Percentiles rank a stretch among this genome's conserved stretches.
These are phyloP conservation scores for Perca fluviatilis DNA, from an alignment of 2,113 vertebrate genomes.

Conservation along the genomic window DNA sequence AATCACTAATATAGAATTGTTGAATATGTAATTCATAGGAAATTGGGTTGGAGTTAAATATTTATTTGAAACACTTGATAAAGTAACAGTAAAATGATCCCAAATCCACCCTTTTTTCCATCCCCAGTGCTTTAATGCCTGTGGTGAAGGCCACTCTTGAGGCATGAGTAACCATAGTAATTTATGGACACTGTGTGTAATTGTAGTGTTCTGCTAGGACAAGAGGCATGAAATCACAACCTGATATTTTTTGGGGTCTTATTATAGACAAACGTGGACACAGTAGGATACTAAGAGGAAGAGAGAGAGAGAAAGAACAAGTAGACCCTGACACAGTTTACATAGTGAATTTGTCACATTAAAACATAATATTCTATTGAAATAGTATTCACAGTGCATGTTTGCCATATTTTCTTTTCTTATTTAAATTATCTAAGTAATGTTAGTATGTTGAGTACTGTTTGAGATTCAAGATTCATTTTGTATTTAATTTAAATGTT, in stretches of 20 bases:
- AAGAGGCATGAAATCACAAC: constrained; percentile 40
- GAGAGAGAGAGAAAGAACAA: not conserved
- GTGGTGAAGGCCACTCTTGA: constrained; percentile 20
- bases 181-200: constrained; percentile 56
- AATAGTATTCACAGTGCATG: not conserved
- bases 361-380: not conserved
- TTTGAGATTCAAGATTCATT: not conserved
- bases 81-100: not conserved
- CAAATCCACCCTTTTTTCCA: not conserved
- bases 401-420: not conserved
- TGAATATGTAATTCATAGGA: not conserved
- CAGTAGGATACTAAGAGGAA: constrained; percentile 3
- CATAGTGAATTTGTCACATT: too few species aligned
- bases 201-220: constrained; percentile 41
- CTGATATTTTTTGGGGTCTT: constrained; percentile 37
- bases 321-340: not conserved
- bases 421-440: not conserved
- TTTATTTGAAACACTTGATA: not conserved
- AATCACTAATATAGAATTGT: not conserved
- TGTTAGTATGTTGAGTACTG: not conserved
- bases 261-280: constrained; percentile 30
- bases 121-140: not conserved
- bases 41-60: not conserved
- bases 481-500: not conserved
- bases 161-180: constrained; percentile 62